Evolutionary conservation across 2,888 invertebrate species (phyloP).

Genomic region (Cheilosia grossa): DNA sequence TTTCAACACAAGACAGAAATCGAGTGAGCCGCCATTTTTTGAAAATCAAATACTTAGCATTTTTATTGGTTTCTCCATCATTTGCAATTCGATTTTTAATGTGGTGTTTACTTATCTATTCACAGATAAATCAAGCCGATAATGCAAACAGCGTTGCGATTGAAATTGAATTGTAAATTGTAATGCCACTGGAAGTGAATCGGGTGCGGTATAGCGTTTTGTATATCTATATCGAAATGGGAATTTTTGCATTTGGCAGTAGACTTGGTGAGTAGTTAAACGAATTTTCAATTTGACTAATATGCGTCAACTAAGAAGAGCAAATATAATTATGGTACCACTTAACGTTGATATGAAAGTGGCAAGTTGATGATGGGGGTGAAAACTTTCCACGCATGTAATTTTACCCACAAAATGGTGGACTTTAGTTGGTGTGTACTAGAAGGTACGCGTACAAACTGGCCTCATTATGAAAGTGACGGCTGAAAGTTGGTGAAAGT

Average conservation of each 20-base stretch:
- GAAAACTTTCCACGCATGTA: no score
- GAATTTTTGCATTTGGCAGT: constrained; percentile 9
- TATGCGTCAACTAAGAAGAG: background rate
- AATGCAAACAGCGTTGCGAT: constrained; percentile 8
- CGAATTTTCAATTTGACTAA: background rate
- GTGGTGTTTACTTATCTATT: constrained; percentile 37
- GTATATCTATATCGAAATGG: background rate
- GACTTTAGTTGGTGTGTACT: no score
- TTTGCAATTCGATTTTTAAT: constrained; percentile 52
- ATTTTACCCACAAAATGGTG: no score
- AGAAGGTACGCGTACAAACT: background rate
- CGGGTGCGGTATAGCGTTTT: no score
- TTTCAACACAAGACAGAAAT: no score
- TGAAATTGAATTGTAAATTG: background rate
- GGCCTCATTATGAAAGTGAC: background rate
- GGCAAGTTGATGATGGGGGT: no score
- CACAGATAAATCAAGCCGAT: constrained; percentile 6
- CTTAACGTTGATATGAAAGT: background rate
- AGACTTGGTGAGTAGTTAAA: background rate
- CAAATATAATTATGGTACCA: background rate
- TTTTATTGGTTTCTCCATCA: constrained; percentile 35
- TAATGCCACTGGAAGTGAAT: constrained; percentile 10
- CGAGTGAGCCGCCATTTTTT: constrained; percentile 10
- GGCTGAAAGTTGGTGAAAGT: background rate
- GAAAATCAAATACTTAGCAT: constrained; percentile 38